These are phyloP conservation scores for Ormyrus pomaceus DNA, from an alignment of 2,888 invertebrate species.

Conservation along the genomic window DNA sequence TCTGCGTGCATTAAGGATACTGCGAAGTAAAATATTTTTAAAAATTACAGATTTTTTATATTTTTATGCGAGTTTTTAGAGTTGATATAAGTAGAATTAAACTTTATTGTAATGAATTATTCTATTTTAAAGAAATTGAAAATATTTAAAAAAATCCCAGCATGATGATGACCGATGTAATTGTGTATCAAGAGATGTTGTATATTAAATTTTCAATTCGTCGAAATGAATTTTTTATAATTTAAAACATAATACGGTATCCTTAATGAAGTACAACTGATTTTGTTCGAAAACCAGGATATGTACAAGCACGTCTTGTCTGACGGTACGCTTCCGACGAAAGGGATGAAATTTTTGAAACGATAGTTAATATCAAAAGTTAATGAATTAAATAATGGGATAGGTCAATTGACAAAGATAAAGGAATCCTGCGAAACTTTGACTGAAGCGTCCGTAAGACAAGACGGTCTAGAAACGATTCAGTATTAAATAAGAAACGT, in stretches of 20 bases:
- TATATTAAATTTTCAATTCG: conserved; percentile 57
- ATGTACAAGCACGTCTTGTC: conserved; percentile 57
- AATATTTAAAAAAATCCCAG: conserved; percentile 56
- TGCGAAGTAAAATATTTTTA: conserved; percentile 58
- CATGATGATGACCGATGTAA: conserved; percentile 54
- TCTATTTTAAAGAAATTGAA: conserved; percentile 58
- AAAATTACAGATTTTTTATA: conserved; percentile 59
- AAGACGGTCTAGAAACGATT: conserved; percentile 57
- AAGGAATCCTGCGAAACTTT: conserved; percentile 17
- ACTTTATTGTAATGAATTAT: conserved; percentile 58
- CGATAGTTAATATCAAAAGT: conserved; percentile 33
- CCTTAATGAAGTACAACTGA: conserved; percentile 58
- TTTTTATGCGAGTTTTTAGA: conserved; percentile 59
- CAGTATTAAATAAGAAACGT: conserved; percentile 59
- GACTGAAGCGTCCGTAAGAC: conserved; percentile 48
- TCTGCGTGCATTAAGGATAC: conserved; percentile 59
- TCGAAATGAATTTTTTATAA: conserved; percentile 56
- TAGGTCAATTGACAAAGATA: conserved; percentile 24
- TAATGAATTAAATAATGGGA: conserved; percentile 17
- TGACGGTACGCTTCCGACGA: conserved; percentile 41
- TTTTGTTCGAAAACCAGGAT: conserved; percentile 57
- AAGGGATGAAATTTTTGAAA: conserved; percentile 24
- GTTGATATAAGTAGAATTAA: conserved; percentile 59
- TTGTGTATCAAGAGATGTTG: conserved; percentile 56
- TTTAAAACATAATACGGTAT: conserved; percentile 56